Base-by-base conservation (phyloP, 1,140 invertebrate species). In the Dermatophagoides farinae region DNA sequence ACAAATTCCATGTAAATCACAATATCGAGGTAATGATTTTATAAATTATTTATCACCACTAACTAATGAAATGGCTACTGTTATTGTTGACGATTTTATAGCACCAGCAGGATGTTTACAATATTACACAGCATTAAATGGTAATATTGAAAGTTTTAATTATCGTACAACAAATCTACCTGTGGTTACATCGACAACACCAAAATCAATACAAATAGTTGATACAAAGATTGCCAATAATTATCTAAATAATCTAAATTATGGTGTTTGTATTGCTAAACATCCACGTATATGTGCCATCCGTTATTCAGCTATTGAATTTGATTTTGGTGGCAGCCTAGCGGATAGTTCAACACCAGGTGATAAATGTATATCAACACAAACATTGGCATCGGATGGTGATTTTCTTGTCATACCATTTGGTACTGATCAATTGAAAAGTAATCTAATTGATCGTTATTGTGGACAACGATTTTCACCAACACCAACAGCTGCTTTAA, bases 41-140 rank as follows among this genome's bases (percentile, higher is more conserved):
- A n/a, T 59, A 51, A 12, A 16, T 6, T 12, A 58, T 58, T 51
- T 12, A 58, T 10, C 23, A 38, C 11, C 11, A 9, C 18, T 22
- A 53, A 31, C 9, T 22, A 22, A 11, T 53, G 18, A 50, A 22
- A 10, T 50, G 47, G 10, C 22, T 11, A 43, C 41, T n/a, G 10
- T 10, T 43, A 11, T n/a, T 11, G 41, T 16, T 61, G 16, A 51
- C 11, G 12, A 43, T n/a, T n/a, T n/a, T n/a, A 20, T 20, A 65
- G 84, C 84, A 5, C 84, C 84, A 5, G 77, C 78, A 47, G 84
- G 84, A 37, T 88, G 86, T 70, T 73, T 87, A 5, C 83, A 85
- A 73, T 87, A 86, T 70, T 82, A 81, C 67, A 80, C 78, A 23
- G 75, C 73, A 6, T 64, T 71, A 4, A 74, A 75, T 9, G 83